A percentile compares a stretch with the other conserved stretches of the same genome.
These are phyloP conservation scores for Lasioglossum oenotherae DNA, from an alignment of 2,888 invertebrate genomes.

Conservation along the genomic window DNA sequence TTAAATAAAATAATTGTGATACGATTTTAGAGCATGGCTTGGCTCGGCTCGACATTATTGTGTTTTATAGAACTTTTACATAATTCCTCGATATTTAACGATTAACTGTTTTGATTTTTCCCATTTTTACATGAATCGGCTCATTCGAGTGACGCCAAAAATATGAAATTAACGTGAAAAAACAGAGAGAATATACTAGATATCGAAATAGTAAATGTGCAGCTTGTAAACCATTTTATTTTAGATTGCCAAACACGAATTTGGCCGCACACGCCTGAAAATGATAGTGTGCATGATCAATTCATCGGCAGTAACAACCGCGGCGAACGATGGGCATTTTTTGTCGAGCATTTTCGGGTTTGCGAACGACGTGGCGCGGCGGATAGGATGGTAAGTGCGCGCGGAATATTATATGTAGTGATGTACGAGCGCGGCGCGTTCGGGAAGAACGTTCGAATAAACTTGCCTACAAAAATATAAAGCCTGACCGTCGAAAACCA, in stretches of 20 bases:
- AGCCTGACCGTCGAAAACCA: not conserved
- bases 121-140: too few relatives aligned
- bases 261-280: not conserved
- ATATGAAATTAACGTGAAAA: not conserved
- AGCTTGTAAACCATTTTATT: not conserved
- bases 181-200: not conserved
- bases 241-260: not conserved
- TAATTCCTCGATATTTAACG: not conserved
- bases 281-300: not conserved
- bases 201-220: not conserved
- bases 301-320: constrained; percentile 4
- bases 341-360: not conserved
- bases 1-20: too few relatives aligned
- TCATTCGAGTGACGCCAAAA: not conserved
- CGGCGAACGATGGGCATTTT: not conserved
- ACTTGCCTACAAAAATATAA: not conserved
- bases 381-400: not conserved
- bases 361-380: not conserved
- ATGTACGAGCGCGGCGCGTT: not conserved
- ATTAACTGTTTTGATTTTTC: too few relatives aligned
- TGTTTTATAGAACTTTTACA: not conserved
- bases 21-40: too few relatives aligned
- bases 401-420: constrained; percentile 1
- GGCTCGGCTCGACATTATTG: not conserved
- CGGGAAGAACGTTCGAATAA: constrained; percentile 7